Evolutionary conservation across 2,888 invertebrate species (phyloP), one percentile per base, ranked within the genome.

Genomic region (Brachylomia viminalis): DNA sequence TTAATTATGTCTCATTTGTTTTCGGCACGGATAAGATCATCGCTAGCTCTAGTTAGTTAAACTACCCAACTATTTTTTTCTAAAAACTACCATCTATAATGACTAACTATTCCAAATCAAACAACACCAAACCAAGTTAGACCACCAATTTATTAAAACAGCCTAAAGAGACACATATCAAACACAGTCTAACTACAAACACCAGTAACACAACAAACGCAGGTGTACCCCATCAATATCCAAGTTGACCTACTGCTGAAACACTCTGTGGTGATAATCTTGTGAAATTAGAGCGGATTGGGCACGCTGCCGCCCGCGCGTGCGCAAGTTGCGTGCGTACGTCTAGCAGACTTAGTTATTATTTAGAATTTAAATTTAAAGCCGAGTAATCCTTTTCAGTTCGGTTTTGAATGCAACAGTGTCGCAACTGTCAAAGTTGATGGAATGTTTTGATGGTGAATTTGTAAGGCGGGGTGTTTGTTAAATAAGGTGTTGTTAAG

Each of bases 231-330:
- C 70, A 86, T 86, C 80, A 74, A 81, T 78, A 75, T 52, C 56
- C 11, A 42, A 88, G 76, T 88, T 84, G 82, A 79, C 75, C 82
- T 88, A 87, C 88, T 87, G 88, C 80, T 74, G 80, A 73, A 65
- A 79, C 45, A 71, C 82, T 86, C 75, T 69, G 66, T 67, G 67
- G 77, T 88, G 80, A 74, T 66, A 58, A 77, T 80, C 91, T 96
- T 96, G 95, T 95, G 96, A 96, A 96, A 96, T 94, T 95, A 91
- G 96, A 95, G 95, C 95, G 93, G 87, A 82, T 86, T 87, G 89
- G 89, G 91, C 91, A 89, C 90, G 86, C 88, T 86, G 83, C 85
- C 89, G 88, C 88, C 89, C 87, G 92, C 92, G 91, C 91, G 91
- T 91, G 92, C 91, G 80, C 82, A 56, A 67, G 86, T 87, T 86